Percentiles rank a stretch among this genome's conserved stretches.
phyloP scores from a whole-genome alignment of 2,888 invertebrate genomes.

The Melieria omissa region DNA sequence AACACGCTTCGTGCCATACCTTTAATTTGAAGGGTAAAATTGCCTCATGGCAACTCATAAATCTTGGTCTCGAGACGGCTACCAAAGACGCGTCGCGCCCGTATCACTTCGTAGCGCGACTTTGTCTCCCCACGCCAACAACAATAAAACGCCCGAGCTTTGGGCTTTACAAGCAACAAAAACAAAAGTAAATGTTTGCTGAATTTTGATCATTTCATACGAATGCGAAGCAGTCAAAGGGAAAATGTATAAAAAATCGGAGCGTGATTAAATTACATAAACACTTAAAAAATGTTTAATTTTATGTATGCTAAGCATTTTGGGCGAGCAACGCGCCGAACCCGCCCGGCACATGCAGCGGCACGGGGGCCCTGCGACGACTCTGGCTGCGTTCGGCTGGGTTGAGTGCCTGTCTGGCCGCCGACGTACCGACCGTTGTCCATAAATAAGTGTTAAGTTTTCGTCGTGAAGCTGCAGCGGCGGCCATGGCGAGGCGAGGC shows the following conservation, averaged over 20 bases:
- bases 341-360: not conserved
- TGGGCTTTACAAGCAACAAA: not conserved
- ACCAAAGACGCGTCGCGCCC: no score
- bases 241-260: conserved; percentile 8
- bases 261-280: conserved; percentile 45
- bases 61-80: not conserved
- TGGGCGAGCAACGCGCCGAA: not conserved
- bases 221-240: conserved; percentile 1
- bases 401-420: not conserved
- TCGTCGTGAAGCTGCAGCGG: not conserved
- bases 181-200: conserved; percentile 11
- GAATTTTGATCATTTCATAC: conserved; percentile 17
- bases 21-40: not conserved
- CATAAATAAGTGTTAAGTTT: not conserved
- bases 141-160: not conserved
- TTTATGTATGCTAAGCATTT: conserved; percentile 37
- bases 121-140: not conserved
- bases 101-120: not conserved
- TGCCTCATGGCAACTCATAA: conserved; percentile 22
- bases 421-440: not conserved
- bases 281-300: conserved; percentile 36
- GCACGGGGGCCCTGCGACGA: not conserved
- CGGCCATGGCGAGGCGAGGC: not conserved
- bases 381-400: not conserved
- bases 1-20: conserved; percentile 26